Percentiles rank a stretch among this genome's conserved stretches.
Conservation (phyloP, 2,113 vertebrate species). For the Halcyon senegalensis region DNA sequence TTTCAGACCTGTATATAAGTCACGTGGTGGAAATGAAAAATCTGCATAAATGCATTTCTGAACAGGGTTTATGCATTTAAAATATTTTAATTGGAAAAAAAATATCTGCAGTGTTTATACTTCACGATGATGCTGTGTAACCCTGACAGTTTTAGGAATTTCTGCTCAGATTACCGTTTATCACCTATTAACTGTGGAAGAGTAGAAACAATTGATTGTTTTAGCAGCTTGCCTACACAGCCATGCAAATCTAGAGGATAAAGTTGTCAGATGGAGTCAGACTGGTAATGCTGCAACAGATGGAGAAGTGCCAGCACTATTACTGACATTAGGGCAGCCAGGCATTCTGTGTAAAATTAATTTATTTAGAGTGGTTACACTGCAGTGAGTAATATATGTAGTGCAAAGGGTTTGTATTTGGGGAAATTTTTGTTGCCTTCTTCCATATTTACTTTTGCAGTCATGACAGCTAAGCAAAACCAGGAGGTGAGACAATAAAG, state of each 20-base stretch:
- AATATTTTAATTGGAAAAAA: background rate
- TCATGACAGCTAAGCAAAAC: background rate
- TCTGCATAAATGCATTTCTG: background rate
- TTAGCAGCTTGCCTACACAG: background rate
- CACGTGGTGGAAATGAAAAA: background rate
- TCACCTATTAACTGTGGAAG: background rate
- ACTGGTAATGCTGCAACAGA: background rate
- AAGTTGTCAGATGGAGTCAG: background rate
- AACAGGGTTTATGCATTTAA: background rate
- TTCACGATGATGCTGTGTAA: background rate
- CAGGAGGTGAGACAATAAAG: background rate
- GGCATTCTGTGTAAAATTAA: background rate
- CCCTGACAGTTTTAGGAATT: background rate
- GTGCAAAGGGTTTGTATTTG: background rate
- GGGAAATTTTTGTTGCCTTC: background rate
- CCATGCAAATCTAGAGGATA: background rate
- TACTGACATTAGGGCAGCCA: background rate
- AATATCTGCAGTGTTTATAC: background rate
- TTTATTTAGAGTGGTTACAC: background rate
- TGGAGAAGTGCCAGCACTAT: background rate
- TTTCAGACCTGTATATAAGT: background rate
- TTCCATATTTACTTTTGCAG: background rate
- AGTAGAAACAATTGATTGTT: background rate
- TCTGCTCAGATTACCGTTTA: background rate
- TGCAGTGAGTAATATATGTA: background rate